Evolutionary conservation across 2,113 vertebrate species (phyloP).

Genomic region (Brevimyrus niger): DNA sequence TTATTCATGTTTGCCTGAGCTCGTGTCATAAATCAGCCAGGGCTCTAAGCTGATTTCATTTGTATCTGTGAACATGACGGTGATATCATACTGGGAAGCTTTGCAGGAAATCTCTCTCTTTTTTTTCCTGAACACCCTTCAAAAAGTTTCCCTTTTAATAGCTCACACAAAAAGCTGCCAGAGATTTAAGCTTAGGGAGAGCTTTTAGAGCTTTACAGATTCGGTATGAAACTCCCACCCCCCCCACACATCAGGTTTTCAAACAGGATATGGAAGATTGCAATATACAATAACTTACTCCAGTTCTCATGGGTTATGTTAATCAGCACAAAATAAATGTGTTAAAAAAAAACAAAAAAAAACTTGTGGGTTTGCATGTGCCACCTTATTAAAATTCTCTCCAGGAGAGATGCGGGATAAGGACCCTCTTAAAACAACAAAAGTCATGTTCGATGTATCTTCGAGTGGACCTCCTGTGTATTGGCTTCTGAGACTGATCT

Average conservation of each 20-base stretch:
- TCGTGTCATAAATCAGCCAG: conserved; percentile 5
- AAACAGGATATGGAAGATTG: conserved; percentile 4
- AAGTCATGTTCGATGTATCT: conserved; percentile 13
- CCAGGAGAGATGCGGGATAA: neutral
- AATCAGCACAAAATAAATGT: conserved; percentile 7
- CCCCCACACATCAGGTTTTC: neutral
- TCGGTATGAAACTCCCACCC: neutral
- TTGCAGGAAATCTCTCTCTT: neutral
- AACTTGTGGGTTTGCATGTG: neutral
- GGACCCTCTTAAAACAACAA: conserved; percentile 18
- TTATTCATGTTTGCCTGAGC: conserved; percentile 15
- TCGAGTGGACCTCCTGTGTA: conserved; percentile 13
- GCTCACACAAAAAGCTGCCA: conserved; percentile 5
- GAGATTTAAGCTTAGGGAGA: neutral
- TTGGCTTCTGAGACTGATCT: conserved; percentile 4
- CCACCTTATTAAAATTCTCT: conserved; percentile 15
- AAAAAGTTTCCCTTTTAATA: neutral
- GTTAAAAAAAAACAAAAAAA: neutral
- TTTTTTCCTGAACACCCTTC: neutral
- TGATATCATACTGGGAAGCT: neutral
- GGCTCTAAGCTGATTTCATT: conserved; percentile 13
- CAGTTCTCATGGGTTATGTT: neutral
- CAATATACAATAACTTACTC: neutral
- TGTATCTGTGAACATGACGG: conserved; percentile 8
- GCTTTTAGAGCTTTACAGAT: conserved; percentile 3